Conservation (phyloP, 2,888 invertebrate species). For the Agonopterix alstromeriana region DNA sequence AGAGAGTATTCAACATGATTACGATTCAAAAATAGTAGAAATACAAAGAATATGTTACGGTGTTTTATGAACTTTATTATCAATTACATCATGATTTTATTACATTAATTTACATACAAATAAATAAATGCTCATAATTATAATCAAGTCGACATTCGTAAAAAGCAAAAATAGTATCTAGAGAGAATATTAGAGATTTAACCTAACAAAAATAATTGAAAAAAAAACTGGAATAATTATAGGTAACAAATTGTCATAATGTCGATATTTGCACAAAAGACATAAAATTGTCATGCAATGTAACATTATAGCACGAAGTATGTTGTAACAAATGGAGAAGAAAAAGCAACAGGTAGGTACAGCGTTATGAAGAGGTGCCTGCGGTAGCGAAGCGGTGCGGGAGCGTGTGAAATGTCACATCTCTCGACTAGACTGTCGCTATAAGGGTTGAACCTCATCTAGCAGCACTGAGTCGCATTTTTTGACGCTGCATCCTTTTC, state of each 20-base stretch:
- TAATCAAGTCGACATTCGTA: constrained; percentile 43
- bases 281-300: background rate
- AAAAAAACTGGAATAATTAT: constrained; percentile 1
- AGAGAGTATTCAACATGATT: too few relatives aligned
- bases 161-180: constrained; percentile 38
- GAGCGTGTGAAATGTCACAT: too few relatives aligned
- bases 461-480: too few relatives aligned
- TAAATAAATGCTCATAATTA: constrained; percentile 69
- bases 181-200: constrained; percentile 27
- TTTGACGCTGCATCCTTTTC: too few relatives aligned
- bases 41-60: background rate
- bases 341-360: too few relatives aligned
- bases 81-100: constrained; percentile 67
- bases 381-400: too few relatives aligned
- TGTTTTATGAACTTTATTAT: constrained; percentile 62
- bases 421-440: too few relatives aligned
- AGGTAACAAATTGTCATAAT: background rate
- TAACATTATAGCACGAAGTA: background rate
- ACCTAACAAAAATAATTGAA: constrained; percentile 15
- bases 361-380: too few relatives aligned
- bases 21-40: too few relatives aligned
- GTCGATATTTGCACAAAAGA: background rate
- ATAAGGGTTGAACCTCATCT: too few relatives aligned
- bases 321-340: too few relatives aligned
- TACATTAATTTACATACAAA: constrained; percentile 63